These are phyloP conservation scores for Columba janthina DNA, from an alignment of 2,113 vertebrate genomes.

Conservation along the genomic window DNA sequence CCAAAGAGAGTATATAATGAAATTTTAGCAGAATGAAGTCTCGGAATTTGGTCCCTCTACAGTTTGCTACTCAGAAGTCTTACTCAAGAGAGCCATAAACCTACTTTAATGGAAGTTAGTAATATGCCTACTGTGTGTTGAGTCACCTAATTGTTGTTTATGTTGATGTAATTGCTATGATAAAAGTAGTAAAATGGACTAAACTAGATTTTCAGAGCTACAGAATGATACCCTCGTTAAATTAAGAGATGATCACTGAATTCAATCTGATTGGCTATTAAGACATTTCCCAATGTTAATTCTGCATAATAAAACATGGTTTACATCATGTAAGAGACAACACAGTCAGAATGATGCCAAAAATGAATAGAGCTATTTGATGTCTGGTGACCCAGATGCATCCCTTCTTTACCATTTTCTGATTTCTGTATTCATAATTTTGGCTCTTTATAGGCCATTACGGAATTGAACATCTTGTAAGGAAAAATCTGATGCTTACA, in stretches of 20 bases:
- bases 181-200: constrained; percentile 45
- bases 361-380: constrained; percentile 6
- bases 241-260: constrained; percentile 51
- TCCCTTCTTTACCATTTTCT: constrained; percentile 32
- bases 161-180: constrained; percentile 61
- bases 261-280: constrained; percentile 45
- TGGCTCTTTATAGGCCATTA: neutral
- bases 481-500: neutral
- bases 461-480: neutral
- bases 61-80: constrained; percentile 47
- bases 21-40: constrained; percentile 33
- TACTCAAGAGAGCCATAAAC: constrained; percentile 68
- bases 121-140: constrained; percentile 71
- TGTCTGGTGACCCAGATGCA: neutral
- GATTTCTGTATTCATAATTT: constrained; percentile 37
- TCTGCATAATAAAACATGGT: constrained; percentile 20
- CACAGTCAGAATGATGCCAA: neutral
- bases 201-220: constrained; percentile 47
- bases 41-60: constrained; percentile 48
- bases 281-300: constrained; percentile 18
- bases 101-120: constrained; percentile 68
- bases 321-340: neutral
- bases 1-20: constrained; percentile 19
- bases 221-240: constrained; percentile 33
- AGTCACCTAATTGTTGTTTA: constrained; percentile 77